phyloP scores from a whole-genome alignment of 2,797 vertebrate genomes.

The Bradypus variegatus region DNA sequence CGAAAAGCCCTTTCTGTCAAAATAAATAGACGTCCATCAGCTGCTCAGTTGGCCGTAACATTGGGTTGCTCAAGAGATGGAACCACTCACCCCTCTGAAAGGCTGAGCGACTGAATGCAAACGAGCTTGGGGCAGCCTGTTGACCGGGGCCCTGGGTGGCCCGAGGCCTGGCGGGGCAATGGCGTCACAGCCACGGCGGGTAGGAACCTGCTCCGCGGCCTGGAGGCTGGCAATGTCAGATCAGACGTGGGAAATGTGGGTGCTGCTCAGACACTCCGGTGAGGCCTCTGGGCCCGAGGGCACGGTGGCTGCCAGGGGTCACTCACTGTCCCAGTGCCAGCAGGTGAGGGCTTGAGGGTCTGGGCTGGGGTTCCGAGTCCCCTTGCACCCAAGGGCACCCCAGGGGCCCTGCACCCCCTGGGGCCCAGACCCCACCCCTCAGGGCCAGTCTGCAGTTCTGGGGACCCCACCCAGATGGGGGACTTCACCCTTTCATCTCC shows the following conservation, averaged over 20 bases:
- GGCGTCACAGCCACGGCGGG: too few relatives aligned
- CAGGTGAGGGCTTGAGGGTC: background rate
- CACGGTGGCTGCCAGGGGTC: fast-evolving
- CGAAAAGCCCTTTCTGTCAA: conserved; percentile 25
- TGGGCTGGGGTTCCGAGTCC: background rate
- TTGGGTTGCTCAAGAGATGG: background rate
- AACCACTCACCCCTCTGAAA: background rate
- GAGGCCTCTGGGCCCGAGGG: fast-evolving
- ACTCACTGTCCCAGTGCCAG: fast-evolving
- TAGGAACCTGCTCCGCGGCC: background rate
- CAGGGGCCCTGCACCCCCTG: background rate
- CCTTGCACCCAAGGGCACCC: background rate
- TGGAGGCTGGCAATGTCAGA: fast-evolving
- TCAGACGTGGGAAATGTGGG: too few relatives aligned
- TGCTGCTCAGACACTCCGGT: fast-evolving
- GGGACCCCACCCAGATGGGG: background rate
- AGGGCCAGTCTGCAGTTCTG: too few relatives aligned
- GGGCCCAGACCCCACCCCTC: too few relatives aligned
- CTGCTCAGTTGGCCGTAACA: background rate
- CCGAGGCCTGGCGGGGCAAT: too few relatives aligned
- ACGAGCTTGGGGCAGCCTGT: too few relatives aligned
- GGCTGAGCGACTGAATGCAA: fast-evolving
- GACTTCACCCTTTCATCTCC: background rate
- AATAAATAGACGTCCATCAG: conserved; percentile 29
- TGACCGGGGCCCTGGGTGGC: too few relatives aligned